Base-by-base conservation (phyloP, 2,797 vertebrate genomes). In the Phrynocephalus vlangalii region DNA sequence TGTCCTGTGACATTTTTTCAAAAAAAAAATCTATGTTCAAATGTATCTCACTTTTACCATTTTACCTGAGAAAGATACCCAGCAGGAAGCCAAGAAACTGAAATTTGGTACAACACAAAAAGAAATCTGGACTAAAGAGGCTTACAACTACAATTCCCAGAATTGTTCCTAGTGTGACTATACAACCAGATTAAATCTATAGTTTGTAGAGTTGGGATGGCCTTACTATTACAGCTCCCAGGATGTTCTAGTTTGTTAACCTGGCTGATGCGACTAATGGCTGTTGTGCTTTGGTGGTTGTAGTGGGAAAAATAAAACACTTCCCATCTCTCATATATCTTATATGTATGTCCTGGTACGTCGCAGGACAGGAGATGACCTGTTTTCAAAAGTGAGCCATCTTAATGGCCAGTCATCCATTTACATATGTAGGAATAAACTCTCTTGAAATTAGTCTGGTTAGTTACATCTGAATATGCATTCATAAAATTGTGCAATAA, bases 331-430 rank as follows among this genome's bases (percentile, higher is more conserved):
- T 63, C 15, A 63, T 20, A 63, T 15, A 63, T 63, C 3, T 38
- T 73, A 22, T 50, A 76, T 67, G 5, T 5, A 95, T 95, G 93
- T 96, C 96, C 95, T 97, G 94, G 20, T 94, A 86, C 88, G 66
- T 89, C 0, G 0, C 87, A 90, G 91, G 94, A 94, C 94, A 95
- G 94, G 95, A 95, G 93, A 95, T 92, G 92, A 94, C 11, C 28
- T 28, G 7, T n/a, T 71, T n/a, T 71, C 9, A n/a, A 33, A 38
- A 48, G 38, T 24, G 20, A 24, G 22, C 44, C 24, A 16, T 76
- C 33, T 94, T 94, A 97, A 97, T 96, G 97, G 97, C 97, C 97
- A 97, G 97, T 97, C 79, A 91, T 96, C 95, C 88, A 93, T 88
- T 92, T 56, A 38, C 63, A 66, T 77, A 44, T 60, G 18, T 63